Evolutionary conservation across 2,888 invertebrate genomes (phyloP), one percentile per base, ranked within the genome.

Genomic region (Hyppa rectilinea): DNA sequence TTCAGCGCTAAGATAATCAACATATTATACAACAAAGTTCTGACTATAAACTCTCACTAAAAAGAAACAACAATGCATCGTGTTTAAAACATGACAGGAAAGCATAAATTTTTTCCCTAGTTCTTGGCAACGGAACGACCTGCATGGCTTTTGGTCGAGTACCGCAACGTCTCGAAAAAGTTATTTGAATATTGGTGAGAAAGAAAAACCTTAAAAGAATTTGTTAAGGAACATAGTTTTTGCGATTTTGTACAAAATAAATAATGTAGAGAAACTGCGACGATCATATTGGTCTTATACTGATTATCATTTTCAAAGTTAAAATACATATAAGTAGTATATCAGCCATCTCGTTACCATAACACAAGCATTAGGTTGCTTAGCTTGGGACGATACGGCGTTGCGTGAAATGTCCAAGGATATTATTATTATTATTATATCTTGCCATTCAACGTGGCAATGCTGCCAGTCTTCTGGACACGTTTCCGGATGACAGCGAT

Each of bases 51-150:
- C 31, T 49, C 7, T 38, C 20, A 31, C 5, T 45, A 34, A 38
- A 80, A 47, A 45, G 23, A 45, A 60, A 72, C 12, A 53, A 61
- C 45, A 52, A 47, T 61, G n/a, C 17, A 38, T 61, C 40, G 29
- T 81, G 23, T 56, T 81, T 60, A 36, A 55, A 50, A 56, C 45
- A 31, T 81, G 50, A 56, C 55, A 76, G 49, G n/a, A 52, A 56
- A 31, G 31, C 31, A 68, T 63, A 77, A 62, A 77, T 81, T 59
- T 53, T 53, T 34, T n/a, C n/a, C 26, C 36, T 17, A 49, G 26
- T 77, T 62, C 26, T 77, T 81, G 82, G 76, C 82, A 81, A 29
- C 10, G 20, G 43, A 31, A 40, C 38, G 36, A 45, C 2, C 36
- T 56, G n/a, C 29, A 47, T 40, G 50, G 38, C 34, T 75, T 55